Percentiles rank a stretch among this genome's conserved stretches.
Conservation (phyloP, 2,888 invertebrate genomes). For the Apotomis capreana region DNA sequence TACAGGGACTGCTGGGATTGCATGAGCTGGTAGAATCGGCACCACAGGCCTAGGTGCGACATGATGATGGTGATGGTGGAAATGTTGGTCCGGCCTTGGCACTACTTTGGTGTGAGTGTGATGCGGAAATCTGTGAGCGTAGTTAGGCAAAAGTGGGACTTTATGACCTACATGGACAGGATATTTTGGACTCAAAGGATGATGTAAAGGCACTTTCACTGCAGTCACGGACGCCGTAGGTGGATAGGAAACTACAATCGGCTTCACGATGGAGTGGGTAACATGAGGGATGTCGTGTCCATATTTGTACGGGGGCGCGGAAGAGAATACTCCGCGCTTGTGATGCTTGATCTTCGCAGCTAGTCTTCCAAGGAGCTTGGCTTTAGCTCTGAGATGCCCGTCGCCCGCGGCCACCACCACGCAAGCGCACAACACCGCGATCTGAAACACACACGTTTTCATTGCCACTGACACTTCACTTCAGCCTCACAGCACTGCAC, state of each 20-base stretch:
- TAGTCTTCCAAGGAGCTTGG: slow-evolving; percentile 62
- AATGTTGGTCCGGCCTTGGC: slow-evolving; percentile 68
- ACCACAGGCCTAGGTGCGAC: slow-evolving; percentile 66
- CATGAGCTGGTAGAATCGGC: slow-evolving; percentile 60
- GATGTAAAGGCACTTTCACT: slow-evolving; percentile 72
- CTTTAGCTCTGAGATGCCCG: slow-evolving; percentile 63
- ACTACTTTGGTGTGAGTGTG: slow-evolving; percentile 60
- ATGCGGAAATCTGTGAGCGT: slow-evolving; percentile 69
- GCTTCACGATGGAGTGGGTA: slow-evolving; percentile 77
- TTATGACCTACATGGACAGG: slow-evolving; percentile 70
- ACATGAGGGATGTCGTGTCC: slow-evolving; percentile 78
- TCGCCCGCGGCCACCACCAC: slow-evolving; percentile 61
- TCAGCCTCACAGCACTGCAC: slow-evolving; percentile 45
- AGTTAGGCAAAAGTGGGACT: slow-evolving; percentile 69
- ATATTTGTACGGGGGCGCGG: slow-evolving; percentile 76
- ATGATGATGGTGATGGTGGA: slow-evolving; percentile 77
- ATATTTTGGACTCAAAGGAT: slow-evolving; percentile 61
- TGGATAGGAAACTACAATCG: slow-evolving; percentile 76
- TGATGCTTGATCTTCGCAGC: slow-evolving; percentile 63
- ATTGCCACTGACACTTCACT: slow-evolving; percentile 50
- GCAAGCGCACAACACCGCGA: slow-evolving; percentile 68
- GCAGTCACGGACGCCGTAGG: slow-evolving; percentile 74
- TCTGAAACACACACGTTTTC: slow-evolving; percentile 69
- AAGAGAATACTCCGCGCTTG: slow-evolving; percentile 71
- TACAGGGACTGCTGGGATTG: slow-evolving; percentile 47